Percentiles rank a stretch among this genome's conserved stretches.
phyloP scores from a whole-genome alignment of 2,113 vertebrate genomes.

The Podilymbus podiceps region DNA sequence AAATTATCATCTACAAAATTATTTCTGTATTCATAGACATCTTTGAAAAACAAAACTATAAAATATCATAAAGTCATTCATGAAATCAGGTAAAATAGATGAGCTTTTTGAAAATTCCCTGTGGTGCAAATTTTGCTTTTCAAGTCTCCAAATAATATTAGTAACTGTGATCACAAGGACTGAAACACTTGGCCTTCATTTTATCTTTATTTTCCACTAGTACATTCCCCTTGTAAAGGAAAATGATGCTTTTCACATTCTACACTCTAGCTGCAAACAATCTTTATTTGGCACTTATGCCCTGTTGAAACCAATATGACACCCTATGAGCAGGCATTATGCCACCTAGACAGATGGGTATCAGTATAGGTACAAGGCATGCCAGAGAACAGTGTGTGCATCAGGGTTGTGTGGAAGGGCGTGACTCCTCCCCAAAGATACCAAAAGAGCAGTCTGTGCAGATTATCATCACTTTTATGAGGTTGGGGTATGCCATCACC shows the following conservation, averaged over 20 bases:
- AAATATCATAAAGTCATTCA: not conserved
- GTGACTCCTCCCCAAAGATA: constrained; percentile 41
- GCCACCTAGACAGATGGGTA: constrained; percentile 72
- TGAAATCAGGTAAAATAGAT: not conserved
- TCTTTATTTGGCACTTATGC: constrained; percentile 44
- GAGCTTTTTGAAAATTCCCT: not conserved
- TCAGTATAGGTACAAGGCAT: constrained; percentile 46
- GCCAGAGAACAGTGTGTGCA: constrained; percentile 23
- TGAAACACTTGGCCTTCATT: not conserved
- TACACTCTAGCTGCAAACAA: not conserved
- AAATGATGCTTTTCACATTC: not conserved
- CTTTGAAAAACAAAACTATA: not conserved
- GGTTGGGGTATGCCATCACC: not conserved
- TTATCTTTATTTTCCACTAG: not conserved
- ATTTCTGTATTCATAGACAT: not conserved
- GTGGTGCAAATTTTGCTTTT: not conserved
- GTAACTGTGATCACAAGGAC: not conserved
- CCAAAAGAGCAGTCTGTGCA: constrained; percentile 31
- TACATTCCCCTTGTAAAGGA: not conserved
- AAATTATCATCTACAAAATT: not conserved
- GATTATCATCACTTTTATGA: not conserved
- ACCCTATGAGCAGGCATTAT: constrained; percentile 50
- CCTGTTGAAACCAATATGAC: constrained; percentile 14
- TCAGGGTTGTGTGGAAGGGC: not conserved
- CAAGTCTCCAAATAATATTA: not conserved